Evolutionary conservation across 2,888 invertebrate species (phyloP).

Genomic region (Ophion slaviceki): DNA sequence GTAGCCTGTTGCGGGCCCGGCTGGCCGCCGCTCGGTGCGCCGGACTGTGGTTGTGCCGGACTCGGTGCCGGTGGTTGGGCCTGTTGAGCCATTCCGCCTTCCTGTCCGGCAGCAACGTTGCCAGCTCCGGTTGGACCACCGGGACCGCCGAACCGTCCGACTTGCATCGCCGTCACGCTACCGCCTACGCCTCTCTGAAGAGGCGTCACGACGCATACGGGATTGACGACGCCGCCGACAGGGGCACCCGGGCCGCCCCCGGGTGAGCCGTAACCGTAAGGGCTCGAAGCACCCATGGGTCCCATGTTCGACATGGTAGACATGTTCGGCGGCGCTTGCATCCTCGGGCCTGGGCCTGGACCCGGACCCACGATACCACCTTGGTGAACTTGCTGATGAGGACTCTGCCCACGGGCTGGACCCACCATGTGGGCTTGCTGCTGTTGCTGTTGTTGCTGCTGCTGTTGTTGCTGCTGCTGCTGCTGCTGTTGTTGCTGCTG

Average conservation of each 20-base stretch:
- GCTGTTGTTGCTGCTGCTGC: constrained; percentile 83
- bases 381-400: constrained; percentile 83
- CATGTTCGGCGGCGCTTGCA: constrained; percentile 86
- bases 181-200: constrained; percentile 84
- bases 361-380: constrained; percentile 84
- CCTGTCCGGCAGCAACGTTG: constrained; percentile 85
- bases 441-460: constrained; percentile 84
- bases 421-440: constrained; percentile 81
- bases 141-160: constrained; percentile 81
- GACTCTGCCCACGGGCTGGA: constrained; percentile 82
- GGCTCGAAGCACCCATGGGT: constrained; percentile 81
- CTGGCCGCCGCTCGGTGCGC: constrained; percentile 87
- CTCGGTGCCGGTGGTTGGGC: constrained; percentile 92
- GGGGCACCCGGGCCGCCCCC: constrained; percentile 78
- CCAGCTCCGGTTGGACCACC: constrained; percentile 83
- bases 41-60: constrained; percentile 91
- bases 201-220: constrained; percentile 85
- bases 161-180: constrained; percentile 82
- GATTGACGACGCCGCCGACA: constrained; percentile 77
- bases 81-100: constrained; percentile 88
- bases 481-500: constrained; percentile 81
- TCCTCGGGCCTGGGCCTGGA: constrained; percentile 86
- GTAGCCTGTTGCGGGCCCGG: constrained; percentile 86
- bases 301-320: constrained; percentile 82
- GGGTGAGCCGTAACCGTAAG: constrained; percentile 82